These are phyloP conservation scores for Toxostoma redivivum DNA, from an alignment of 2,113 vertebrate species.

Conservation along the genomic window DNA sequence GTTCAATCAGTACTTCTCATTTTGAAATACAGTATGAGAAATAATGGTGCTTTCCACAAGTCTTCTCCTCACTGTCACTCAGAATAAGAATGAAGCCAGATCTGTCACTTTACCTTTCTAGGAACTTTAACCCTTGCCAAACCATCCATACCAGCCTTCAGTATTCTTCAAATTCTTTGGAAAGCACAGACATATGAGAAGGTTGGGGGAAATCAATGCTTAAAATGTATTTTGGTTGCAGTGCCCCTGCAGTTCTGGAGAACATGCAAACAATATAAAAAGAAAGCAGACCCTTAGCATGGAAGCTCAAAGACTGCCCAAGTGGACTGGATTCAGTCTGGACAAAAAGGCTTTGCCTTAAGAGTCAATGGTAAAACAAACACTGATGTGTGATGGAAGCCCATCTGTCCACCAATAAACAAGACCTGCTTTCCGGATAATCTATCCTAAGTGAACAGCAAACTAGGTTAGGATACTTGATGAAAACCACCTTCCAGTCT, in stretches of 20 bases:
- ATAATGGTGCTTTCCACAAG: neutral
- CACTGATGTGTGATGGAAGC: neutral
- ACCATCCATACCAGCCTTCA: neutral
- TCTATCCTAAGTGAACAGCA: neutral
- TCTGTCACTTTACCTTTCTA: neutral
- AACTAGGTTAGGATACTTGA: neutral
- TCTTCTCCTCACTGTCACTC: neutral
- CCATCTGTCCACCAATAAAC: neutral
- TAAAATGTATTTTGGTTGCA: neutral
- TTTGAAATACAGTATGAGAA: neutral
- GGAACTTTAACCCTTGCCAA: neutral
- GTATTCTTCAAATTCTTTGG: neutral
- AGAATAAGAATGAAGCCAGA: neutral
- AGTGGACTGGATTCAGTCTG: neutral
- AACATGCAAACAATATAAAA: neutral
- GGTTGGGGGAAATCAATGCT: neutral
- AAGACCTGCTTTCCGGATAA: neutral
- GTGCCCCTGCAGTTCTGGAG: neutral
- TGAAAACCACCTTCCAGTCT: neutral
- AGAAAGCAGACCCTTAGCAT: neutral
- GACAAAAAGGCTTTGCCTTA: neutral
- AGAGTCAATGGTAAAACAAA: neutral
- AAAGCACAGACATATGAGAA: neutral
- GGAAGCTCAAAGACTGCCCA: rapidly evolving
- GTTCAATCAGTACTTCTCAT: neutral